These are phyloP conservation scores for Pantelozetes paolii DNA, from an alignment of 2,888 invertebrate genomes.

Conservation along the genomic window DNA sequence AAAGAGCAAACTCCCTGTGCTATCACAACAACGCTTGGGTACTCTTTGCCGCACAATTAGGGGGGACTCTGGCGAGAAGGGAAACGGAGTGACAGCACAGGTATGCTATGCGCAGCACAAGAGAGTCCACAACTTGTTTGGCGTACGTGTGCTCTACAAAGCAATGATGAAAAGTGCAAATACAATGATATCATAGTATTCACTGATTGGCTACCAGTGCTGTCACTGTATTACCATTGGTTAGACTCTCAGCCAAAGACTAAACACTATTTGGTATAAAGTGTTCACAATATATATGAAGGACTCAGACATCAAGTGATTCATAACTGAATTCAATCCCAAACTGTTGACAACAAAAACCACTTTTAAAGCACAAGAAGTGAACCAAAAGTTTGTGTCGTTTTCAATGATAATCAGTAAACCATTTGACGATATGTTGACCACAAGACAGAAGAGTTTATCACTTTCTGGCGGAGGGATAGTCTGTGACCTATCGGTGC, in stretches of 20 bases:
- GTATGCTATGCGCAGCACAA: too few relatives aligned
- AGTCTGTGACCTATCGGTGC: background rate
- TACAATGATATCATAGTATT: conserved; percentile 29
- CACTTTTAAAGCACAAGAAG: too few relatives aligned
- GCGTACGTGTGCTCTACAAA: background rate
- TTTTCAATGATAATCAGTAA: too few relatives aligned
- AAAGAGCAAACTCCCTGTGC: too few relatives aligned
- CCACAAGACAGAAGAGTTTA: background rate
- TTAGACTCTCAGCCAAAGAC: background rate
- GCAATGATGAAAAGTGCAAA: background rate
- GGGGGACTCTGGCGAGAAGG: too few relatives aligned
- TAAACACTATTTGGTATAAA: background rate
- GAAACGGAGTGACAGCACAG: too few relatives aligned
- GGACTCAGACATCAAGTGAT: background rate
- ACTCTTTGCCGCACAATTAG: too few relatives aligned
- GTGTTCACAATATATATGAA: conserved; percentile 21
- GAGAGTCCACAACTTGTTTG: too few relatives aligned
- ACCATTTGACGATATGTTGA: background rate
- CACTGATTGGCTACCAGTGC: conserved; percentile 18
- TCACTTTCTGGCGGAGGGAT: background rate
- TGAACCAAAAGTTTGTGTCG: too few relatives aligned
- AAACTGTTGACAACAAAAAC: background rate
- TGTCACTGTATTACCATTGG: conserved; percentile 2
- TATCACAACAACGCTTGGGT: too few relatives aligned
- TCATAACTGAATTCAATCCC: background rate